Evolutionary conservation across 2,888 invertebrate genomes (phyloP), one percentile per base, ranked within the genome.

Genomic region (Carpatolechia fugitivella): DNA sequence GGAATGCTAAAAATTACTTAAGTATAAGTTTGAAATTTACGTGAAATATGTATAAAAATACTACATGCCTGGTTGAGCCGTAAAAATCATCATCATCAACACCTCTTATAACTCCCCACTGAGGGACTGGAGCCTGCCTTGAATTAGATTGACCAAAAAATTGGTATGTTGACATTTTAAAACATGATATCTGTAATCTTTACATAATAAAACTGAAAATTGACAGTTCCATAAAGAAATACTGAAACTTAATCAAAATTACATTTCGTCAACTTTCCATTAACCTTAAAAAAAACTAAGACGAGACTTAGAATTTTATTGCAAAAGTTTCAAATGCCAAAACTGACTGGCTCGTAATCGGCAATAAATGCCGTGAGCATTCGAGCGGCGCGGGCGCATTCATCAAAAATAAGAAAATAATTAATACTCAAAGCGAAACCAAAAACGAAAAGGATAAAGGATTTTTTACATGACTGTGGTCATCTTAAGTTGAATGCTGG

Each of bases 401-500:
- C 83, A 78, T 83, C 83, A 83, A 83, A 85, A 83, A 85, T 85
- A 87, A 89, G 85, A 87, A 86, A 88, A 88, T 86, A 88, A 90
- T 89, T 88, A 87, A 88, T 88, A 87, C 85, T 74, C 79, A 75
- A 79, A 76, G 73, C 84, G 82, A 85, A 88, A 88, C 87, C 24
- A 29, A 86, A 86, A 88, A 89, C 88, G 84, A 86, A n/a, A 24
- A 20, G 13, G 29, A 44, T 29, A 44, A 44, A 44, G 44, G 29
- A 24, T 13, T 44, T 24, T 24, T n/a, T 24, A 8, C 44, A 44
- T 24, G 24, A 24, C n/a, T n/a, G n/a, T n/a, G n/a, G n/a, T n/a
- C n/a, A n/a, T 24, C 24, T 24, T 24, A 24, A 3, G 24, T 24
- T 24, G 6, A 24, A 24, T 24, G 6, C 6, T 24, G 3, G 24